Percentiles rank a stretch among this genome's conserved stretches.
These are phyloP conservation scores for Oreochromis grahami DNA, from an alignment of 2,797 vertebrate species.

Conservation along the genomic window DNA sequence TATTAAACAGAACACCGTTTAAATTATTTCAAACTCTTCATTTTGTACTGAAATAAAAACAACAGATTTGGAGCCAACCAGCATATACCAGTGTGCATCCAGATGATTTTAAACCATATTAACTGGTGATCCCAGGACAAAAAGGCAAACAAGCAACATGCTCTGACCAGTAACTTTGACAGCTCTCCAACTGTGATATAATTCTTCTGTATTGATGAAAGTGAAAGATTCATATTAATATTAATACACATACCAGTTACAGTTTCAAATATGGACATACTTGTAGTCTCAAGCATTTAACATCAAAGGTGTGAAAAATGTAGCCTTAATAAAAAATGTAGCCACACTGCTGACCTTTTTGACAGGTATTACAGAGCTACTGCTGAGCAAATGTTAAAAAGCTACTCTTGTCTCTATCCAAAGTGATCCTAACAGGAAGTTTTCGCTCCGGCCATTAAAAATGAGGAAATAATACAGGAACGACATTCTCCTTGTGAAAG, in stretches of 20 bases:
- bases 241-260: neutral
- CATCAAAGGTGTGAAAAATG: neutral
- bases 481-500: neutral
- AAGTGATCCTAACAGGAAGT: neutral
- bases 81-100: neutral
- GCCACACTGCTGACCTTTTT: neutral
- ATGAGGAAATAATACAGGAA: neutral
- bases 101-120: neutral
- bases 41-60: neutral
- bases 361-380: neutral
- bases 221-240: neutral
- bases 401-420: fast-evolving
- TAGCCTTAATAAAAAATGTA: neutral
- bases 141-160: neutral
- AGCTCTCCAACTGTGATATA: fast-evolving
- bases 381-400: neutral
- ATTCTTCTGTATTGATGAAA: neutral
- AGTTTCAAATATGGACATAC: neutral
- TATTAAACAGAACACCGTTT: neutral
- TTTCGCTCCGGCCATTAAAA: neutral
- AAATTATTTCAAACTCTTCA: neutral
- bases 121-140: neutral
- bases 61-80: neutral
- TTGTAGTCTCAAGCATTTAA: neutral
- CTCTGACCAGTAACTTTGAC: neutral